phyloP scores from a whole-genome alignment of 2,888 invertebrate species.

The Heliconius charithonia region DNA sequence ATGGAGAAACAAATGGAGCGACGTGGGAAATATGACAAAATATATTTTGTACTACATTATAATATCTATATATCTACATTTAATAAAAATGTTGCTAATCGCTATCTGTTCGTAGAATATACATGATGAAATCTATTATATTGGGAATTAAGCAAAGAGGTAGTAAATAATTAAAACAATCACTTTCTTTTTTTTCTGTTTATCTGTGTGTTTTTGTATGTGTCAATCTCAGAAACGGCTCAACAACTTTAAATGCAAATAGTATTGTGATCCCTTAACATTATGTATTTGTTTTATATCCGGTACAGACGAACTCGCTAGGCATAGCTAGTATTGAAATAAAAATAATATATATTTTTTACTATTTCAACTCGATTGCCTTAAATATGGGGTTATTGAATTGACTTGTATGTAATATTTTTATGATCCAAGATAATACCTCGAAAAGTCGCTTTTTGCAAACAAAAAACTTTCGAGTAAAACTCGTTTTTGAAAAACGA shows the following conservation, averaged over 20 bases:
- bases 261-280: no score
- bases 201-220: no score
- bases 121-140: no score
- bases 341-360: background rate
- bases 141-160: no score
- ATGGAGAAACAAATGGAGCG: conserved; percentile 4
- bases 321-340: background rate
- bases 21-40: conserved; percentile 12
- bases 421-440: conserved; percentile 11
- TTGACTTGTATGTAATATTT: conserved; percentile 17
- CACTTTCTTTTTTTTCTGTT: no score
- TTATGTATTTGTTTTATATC: background rate
- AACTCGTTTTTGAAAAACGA: conserved; percentile 18
- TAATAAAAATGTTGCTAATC: no score
- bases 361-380: background rate
- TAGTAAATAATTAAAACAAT: no score
- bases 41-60: no score
- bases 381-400: conserved; percentile 22
- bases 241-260: no score
- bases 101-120: no score
- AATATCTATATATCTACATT: no score
- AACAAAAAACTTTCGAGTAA: conserved; percentile 24
- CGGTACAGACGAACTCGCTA: background rate
- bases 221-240: no score
- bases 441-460: conserved; percentile 15